These are phyloP conservation scores for Arion vulgaris DNA, from an alignment of 1,140 invertebrate species.

Conservation along the genomic window DNA sequence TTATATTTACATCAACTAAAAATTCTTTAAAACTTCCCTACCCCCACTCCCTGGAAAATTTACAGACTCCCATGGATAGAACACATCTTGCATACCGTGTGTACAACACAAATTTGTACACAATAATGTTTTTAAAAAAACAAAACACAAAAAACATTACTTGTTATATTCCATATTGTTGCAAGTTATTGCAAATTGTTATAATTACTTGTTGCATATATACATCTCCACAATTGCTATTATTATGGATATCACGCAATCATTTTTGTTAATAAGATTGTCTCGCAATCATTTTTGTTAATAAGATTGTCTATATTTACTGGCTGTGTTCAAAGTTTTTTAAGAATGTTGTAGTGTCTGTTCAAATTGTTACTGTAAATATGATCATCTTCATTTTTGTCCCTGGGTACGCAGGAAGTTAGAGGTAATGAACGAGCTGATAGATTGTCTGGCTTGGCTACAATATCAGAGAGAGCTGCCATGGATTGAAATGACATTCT, in stretches of 20 bases:
- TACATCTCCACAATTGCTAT: not conserved
- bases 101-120: not conserved
- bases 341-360: not conserved
- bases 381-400: no score
- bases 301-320: not conserved
- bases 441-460: no score
- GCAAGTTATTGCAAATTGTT: not conserved
- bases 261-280: not conserved
- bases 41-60: not conserved
- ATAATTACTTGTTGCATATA: not conserved
- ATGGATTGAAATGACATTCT: no score
- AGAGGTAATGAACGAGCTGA: no score
- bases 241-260: not conserved
- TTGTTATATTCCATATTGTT: slow-evolving; percentile 7
- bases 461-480: no score
- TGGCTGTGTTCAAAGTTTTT: not conserved
- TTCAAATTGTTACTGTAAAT: not conserved
- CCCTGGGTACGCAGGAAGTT: no score
- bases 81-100: not conserved
- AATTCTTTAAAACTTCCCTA: not conserved
- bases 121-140: not conserved
- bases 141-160: not conserved
- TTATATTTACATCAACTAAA: not conserved
- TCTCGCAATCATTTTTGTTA: not conserved
- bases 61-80: no score